Evolutionary conservation across 2,113 vertebrate genomes (phyloP), one percentile per base, ranked within the genome.

Genomic region (Corythornis vintsioides): DNA sequence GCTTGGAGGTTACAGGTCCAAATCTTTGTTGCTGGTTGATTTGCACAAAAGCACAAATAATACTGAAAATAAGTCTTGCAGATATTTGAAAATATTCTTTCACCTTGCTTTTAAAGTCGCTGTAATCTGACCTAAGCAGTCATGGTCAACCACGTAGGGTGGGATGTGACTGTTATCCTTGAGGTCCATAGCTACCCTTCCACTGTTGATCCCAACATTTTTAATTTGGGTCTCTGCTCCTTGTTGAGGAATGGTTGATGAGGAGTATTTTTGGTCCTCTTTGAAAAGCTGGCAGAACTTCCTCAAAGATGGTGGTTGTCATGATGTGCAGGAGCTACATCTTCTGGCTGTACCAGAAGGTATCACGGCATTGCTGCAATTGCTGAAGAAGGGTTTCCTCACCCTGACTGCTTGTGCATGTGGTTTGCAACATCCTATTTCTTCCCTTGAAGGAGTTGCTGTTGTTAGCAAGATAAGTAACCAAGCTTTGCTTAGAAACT

Each of bases 341-440:
- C 28, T 45, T 48, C 57, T 33, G 67, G 28, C 50, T 35, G 18
- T 8, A 11, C 20, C 25, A 26, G 56, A 8, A 70, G n/a, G 7
- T 25, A 43, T 35, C 3, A 1, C 21, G 55, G 38, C 48, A 53
- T 6, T 14, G 48, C 59, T 67, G 64, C 59, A 40, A 31, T 1
- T 48, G 38, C 43, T 55, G 56, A 20, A 64, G 42, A 22, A 59
- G 52, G 61, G 3, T 50, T 65, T 69, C 64, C 67, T 55, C 56
- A 33, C 31, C 31, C 28, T 26, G 22, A 22, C 19, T 69, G n/a
- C 16, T n/a, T 2, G 2, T 43, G 43, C 2, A 0, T 11, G 38
- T 4, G 45, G 6, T 24, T 43, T 40, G 59, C 1, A 6, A 28
- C 15, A 17, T 1, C 31, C 31, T 2, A 0, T 24, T 60, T 53